phyloP scores from a whole-genome alignment of 23 tunicate species.

The Oikopleura dioica region DNA sequence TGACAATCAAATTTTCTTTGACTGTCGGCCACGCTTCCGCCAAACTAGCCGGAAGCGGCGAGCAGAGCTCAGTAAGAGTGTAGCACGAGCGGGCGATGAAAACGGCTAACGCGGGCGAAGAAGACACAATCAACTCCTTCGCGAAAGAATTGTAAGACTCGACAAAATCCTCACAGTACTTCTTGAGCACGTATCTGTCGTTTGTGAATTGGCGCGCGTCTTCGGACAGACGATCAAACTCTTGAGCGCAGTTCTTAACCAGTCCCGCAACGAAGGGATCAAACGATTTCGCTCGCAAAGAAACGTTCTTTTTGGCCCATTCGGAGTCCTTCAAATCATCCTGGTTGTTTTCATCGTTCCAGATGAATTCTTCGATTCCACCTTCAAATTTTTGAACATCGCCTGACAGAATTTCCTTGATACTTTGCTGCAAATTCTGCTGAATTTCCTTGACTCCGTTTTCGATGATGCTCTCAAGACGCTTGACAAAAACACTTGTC shows the following conservation, averaged over 20 bases:
- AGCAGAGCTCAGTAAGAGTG: not conserved
- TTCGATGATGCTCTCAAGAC: conserved; percentile 7
- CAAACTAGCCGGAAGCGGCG: no score
- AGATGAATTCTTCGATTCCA: not conserved
- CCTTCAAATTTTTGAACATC: not conserved
- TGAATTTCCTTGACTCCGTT: not conserved
- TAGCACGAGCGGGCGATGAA: not conserved
- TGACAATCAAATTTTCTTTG: not conserved
- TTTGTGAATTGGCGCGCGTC: not conserved
- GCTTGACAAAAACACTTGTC: not conserved
- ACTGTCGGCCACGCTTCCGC: not conserved
- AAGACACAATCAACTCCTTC: not conserved
- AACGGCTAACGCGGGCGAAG: not conserved
- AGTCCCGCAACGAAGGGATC: not conserved
- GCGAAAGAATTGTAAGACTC: not conserved
- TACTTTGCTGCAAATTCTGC: no score
- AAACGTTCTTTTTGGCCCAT: not conserved
- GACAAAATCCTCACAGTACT: not conserved
- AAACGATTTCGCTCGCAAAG: not conserved
- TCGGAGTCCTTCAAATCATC: no score
- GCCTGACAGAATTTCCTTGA: not conserved
- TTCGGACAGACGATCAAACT: not conserved
- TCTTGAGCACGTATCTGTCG: not conserved
- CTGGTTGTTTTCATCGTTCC: not conserved
- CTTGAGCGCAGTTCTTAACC: not conserved